phyloP scores from a whole-genome alignment of 2,113 vertebrate genomes.

The Acrocephalus arundinaceus region DNA sequence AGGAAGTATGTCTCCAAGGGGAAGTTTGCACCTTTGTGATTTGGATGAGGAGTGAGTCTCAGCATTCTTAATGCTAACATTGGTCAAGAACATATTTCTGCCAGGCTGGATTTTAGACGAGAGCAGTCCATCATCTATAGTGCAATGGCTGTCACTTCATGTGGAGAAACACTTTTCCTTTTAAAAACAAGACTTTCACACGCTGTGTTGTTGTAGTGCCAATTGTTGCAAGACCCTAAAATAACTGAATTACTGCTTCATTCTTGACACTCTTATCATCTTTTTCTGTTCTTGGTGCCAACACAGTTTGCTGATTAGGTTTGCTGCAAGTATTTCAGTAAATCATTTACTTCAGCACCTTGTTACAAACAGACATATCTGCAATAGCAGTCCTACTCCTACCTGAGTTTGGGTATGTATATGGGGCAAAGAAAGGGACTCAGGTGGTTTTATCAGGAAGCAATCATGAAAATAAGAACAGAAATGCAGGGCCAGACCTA shows the following conservation, averaged over 20 bases:
- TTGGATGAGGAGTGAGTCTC: background rate
- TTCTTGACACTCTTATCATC: constrained; percentile 27
- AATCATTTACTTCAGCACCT: constrained; percentile 27
- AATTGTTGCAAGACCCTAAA: constrained; percentile 13
- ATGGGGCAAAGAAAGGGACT: background rate
- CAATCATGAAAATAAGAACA: background rate
- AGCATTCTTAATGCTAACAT: background rate
- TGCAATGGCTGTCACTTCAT: background rate
- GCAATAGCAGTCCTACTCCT: background rate
- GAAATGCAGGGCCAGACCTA: background rate
- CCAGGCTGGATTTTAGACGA: background rate
- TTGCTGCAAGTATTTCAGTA: constrained; percentile 6
- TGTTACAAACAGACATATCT: background rate
- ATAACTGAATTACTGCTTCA: background rate
- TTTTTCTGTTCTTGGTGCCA: constrained; percentile 36
- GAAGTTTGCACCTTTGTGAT: constrained; percentile 33
- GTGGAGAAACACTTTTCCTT: background rate
- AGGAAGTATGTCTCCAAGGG: constrained; percentile 7
- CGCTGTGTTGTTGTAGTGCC: background rate
- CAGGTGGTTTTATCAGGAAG: background rate
- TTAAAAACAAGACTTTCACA: background rate
- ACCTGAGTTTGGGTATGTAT: background rate
- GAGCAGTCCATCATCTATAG: background rate
- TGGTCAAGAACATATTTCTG: background rate
- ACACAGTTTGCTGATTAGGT: constrained; percentile 6